These are phyloP conservation scores for Loxodonta africana DNA, from an alignment of 2,113 vertebrate genomes.

Conservation along the genomic window DNA sequence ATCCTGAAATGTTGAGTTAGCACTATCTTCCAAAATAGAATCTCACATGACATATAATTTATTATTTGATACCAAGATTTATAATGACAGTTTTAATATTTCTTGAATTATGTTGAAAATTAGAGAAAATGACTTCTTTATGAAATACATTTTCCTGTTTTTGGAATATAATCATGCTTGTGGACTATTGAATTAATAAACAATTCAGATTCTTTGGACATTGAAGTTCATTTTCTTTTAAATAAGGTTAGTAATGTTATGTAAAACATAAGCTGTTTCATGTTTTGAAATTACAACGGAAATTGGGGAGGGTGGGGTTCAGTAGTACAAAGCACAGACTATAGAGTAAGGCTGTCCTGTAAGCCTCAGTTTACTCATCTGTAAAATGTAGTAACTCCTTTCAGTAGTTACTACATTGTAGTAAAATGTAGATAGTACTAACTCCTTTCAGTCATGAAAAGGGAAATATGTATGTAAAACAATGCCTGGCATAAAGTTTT, in stretches of 20 bases:
- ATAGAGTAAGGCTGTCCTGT: not conserved
- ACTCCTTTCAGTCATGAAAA: not conserved
- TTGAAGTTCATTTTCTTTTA: constrained; percentile 1
- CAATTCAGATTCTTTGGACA: not conserved
- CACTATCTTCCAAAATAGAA: not conserved
- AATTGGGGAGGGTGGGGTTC: too few species aligned
- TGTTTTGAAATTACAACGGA: constrained; percentile 23
- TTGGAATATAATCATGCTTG: not conserved
- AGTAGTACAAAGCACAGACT: not conserved
- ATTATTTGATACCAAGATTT: not conserved
- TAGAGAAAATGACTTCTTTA: not conserved
- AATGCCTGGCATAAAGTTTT: not conserved
- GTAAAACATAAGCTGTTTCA: not conserved
- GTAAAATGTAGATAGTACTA: not conserved
- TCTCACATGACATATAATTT: not conserved
- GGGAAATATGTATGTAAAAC: not conserved
- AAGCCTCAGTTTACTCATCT: not conserved
- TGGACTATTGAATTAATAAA: not conserved
- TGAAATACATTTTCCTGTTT: not conserved
- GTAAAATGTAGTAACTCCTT: not conserved
- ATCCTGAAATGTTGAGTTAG: not conserved
- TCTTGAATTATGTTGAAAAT: not conserved
- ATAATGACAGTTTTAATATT: not conserved
- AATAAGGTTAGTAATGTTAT: not conserved
- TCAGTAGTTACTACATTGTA: too few species aligned